A percentile compares a stretch with the other conserved stretches of the same genome.
phyloP scores from a whole-genome alignment of 2,797 vertebrate species.

The Macropus fuliginosus region DNA sequence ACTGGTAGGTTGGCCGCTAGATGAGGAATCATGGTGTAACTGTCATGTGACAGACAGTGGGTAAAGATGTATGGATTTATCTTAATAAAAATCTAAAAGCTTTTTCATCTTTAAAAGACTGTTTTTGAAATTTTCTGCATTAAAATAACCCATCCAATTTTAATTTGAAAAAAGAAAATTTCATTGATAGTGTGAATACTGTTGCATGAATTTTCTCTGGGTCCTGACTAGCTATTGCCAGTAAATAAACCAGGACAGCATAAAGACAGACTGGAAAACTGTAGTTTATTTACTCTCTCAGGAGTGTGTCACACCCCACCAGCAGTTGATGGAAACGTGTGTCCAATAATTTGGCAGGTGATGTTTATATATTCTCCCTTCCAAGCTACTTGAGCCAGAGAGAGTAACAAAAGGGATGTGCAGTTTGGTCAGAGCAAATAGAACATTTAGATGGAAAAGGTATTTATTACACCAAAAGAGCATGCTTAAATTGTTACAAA shows the following conservation, averaged over 20 bases:
- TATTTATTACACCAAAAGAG: neutral
- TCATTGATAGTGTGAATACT: neutral
- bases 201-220: neutral
- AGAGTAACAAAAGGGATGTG: neutral
- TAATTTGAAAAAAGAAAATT: slow-evolving; percentile 44
- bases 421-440: neutral
- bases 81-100: neutral
- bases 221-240: neutral
- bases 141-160: neutral
- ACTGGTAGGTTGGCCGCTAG: neutral
- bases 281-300: neutral
- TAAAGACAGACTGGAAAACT: neutral
- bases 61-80: neutral
- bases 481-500: neutral
- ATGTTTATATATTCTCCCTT: neutral
- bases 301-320: neutral
- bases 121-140: slow-evolving; percentile 1
- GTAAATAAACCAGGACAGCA: neutral
- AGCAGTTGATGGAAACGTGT: neutral
- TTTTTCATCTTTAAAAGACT: slow-evolving; percentile 24
- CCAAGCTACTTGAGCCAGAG: neutral
- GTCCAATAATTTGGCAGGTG: neutral
- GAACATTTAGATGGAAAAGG: neutral
- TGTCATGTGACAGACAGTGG: neutral
- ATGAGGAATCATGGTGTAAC: neutral